Evolutionary conservation across 2,888 invertebrate species (phyloP).

Genomic region (Muscina levida): DNA sequence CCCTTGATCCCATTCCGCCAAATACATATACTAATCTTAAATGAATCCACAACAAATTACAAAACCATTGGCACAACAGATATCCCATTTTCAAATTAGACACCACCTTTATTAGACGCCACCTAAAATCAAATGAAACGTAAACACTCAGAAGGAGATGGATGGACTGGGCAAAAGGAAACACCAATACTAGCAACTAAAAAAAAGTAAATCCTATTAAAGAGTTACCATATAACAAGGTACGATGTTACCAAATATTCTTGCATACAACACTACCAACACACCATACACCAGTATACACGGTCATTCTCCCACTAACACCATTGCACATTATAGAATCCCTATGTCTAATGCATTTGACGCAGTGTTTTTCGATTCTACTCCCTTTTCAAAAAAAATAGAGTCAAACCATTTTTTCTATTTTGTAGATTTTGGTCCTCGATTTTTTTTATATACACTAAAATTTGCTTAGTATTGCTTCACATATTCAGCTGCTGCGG

Average conservation of each 20-base stretch:
- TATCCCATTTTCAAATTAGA: too few species aligned
- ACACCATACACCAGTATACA: background rate
- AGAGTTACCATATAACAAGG: constrained; percentile 45
- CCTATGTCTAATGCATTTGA: constrained; percentile 29
- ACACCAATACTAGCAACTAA: constrained; percentile 13
- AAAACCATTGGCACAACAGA: too few species aligned
- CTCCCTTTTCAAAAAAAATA: background rate
- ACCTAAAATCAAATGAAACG: constrained; percentile 43
- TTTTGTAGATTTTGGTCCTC: background rate
- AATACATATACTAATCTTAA: too few species aligned
- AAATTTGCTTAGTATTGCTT: constrained; percentile 54
- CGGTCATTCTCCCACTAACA: too few species aligned
- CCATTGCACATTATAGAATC: too few species aligned
- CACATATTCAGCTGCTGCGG: constrained; percentile 4
- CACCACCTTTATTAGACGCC: background rate
- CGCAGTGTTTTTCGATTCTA: constrained; percentile 12
- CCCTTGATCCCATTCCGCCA: too few species aligned
- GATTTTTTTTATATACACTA: constrained; percentile 18
- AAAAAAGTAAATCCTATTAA: constrained; percentile 54
- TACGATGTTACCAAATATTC: constrained; percentile 12
- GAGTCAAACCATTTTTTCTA: background rate
- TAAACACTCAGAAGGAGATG: constrained; percentile 53
- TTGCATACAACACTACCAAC: background rate
- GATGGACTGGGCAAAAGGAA: constrained; percentile 4
- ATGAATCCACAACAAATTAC: too few species aligned